phyloP scores from a whole-genome alignment of 2,113 vertebrate genomes.

The Tragelaphus strepsiceros region DNA sequence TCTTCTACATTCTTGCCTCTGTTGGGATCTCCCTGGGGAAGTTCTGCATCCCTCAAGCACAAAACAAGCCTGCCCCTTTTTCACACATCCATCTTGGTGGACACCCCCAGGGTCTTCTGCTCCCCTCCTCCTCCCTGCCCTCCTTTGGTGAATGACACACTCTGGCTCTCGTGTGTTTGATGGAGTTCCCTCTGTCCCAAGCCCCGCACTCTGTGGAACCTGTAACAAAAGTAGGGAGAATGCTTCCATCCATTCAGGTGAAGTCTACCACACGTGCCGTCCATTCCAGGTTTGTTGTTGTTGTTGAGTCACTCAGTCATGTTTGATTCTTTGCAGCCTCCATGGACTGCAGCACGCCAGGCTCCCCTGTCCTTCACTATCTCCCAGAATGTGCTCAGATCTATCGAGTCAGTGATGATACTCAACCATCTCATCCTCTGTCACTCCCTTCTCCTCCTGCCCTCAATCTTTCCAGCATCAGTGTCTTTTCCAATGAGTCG shows the following conservation, averaged over 20 bases:
- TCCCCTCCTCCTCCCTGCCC: not conserved
- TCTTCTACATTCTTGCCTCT: too few species aligned
- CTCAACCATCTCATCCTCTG: not conserved
- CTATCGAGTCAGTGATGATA: not conserved
- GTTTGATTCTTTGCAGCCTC: not conserved
- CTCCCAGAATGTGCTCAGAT: not conserved
- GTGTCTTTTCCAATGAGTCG: not conserved
- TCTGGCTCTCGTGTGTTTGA: rapidly evolving
- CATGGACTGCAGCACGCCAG: not conserved
- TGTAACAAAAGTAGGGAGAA: too few species aligned
- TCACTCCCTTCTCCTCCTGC: not conserved
- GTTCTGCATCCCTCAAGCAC: not conserved
- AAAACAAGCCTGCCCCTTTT: not conserved
- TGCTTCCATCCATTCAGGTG: rapidly evolving
- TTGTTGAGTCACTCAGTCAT: not conserved
- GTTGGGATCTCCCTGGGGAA: not conserved
- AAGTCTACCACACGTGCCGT: rapidly evolving
- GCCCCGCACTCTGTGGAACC: not conserved
- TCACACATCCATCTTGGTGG: rapidly evolving
- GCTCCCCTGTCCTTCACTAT: not conserved
- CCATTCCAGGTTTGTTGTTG: not conserved
- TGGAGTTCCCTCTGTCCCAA: not conserved
- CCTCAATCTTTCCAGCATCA: not conserved
- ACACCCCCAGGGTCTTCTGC: rapidly evolving
- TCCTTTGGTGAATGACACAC: not conserved